Evolutionary conservation across 35 echinoderm and acorn worm species (phyloP), one percentile per base, ranked within the genome.

Genomic region (Chiridota heheva): DNA sequence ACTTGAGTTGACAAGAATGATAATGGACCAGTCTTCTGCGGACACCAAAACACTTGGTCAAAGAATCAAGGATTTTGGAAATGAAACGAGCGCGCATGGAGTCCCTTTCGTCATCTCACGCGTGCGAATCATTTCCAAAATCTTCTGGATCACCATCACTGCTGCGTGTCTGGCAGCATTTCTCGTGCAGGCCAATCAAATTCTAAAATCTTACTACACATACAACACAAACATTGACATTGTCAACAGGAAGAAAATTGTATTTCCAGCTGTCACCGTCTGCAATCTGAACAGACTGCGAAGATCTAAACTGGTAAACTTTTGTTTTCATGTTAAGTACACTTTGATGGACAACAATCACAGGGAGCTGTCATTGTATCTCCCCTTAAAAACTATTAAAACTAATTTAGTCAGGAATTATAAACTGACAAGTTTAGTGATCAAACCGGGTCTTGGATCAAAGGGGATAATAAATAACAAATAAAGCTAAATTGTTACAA

Each of bases 231-330:
- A 87, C 33, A 68, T 91, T 7, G 69, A 88, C 41, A 45, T 98
- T 10, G 25, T 91, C 15, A 83, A 79, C 35, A 80, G 69, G 26
- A 82, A 69, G 30, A 49, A 44, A 3, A 75, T 85, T 0, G 39
- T 12, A 1, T 98, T 98, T 43, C 95, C 95, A 0, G 89, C 89
- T 2, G 81, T 98, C 15, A 98, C 95, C 13, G 69, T 98, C 2
- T 98, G 95, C 57, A 98, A 98, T 34, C 86, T 91, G 78, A 98
- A 98, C 48, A 85, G 80, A 17, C 34, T 98, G 73, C 70, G 56
- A 13, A 66, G 73, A 7, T 91, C 89, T 36, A 36, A 61, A 57
- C 33, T 93, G 44, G 63, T 83, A 28, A 79, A 71, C 8, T 72
- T 76, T 1, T 30, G 85, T 16, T 87, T 87, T 47, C 38, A 87